Evolutionary conservation across 2,113 vertebrate species (phyloP), one percentile per base, ranked within the genome.

Genomic region (Myodes glareolus): DNA sequence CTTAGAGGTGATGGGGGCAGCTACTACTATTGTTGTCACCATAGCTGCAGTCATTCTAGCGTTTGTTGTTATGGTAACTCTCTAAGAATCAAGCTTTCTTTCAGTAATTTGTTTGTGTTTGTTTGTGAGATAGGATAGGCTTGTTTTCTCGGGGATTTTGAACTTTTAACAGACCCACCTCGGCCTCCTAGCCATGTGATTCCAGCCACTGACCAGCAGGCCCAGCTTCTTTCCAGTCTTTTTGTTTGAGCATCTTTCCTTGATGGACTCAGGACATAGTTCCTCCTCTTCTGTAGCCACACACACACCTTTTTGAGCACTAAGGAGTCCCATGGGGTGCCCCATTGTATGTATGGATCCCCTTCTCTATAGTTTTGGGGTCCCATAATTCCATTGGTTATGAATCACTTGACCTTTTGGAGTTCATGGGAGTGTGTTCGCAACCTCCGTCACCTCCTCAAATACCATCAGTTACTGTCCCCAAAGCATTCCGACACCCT

Each of bases 11-110:
- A 8, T 42, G 27, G 39, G 33, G 85, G 61, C 10, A 81, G n/a
- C 58, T 92, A 12, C n/a, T 93, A 31, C 16, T 90, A 67, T 75
- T 90, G 19, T 50, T 87, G 67, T 77, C n/a, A 50, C 63, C 50
- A 55, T 33, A 84, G 80, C n/a, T 70, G 33, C 1, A 42, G 52
- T 80, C 88, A 45, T 88, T 90, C 75, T 92, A 88, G 70, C 2
- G 84, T 93, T 63, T 91, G 36, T 52, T 95, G 84, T 82, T 90
- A 91, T 1, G 14, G 63, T n/a, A 55, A 88, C 88, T 72, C 96
- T 58, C 55, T 85, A 72, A 82, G 31, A 39, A 73, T 72, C 29
- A 89, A 52, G 67, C 92, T 95, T 95, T 75, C 82, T 92, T 91
- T 61, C 12, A 90, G 87, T 77, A 11, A 39, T 73, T 88, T 55